Percentiles rank a stretch among this genome's conserved stretches.
Evolutionary conservation across 1,140 invertebrate species (phyloP).

Genomic region (Acyrthosiphon pisum): DNA sequence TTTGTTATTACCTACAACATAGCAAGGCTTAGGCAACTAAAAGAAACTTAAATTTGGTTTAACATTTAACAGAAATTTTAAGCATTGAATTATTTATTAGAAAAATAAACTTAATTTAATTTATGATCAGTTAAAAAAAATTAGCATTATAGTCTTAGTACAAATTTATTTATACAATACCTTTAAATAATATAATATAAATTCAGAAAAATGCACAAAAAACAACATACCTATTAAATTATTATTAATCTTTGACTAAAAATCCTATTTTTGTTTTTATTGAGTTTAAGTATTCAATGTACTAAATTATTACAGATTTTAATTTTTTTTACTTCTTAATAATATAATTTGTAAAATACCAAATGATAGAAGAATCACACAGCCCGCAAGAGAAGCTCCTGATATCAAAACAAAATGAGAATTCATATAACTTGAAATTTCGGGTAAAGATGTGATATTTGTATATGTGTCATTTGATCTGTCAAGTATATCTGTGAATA

Average conservation of each 20-base stretch:
- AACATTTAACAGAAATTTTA: no score
- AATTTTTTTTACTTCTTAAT: not conserved
- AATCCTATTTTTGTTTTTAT: not conserved
- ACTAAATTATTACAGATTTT: not conserved
- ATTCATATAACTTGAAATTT: slow-evolving; percentile 49
- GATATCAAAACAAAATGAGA: slow-evolving; percentile 51
- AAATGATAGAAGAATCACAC: slow-evolving; percentile 46
- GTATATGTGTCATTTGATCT: slow-evolving; percentile 30
- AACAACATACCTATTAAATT: not conserved
- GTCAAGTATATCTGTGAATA: slow-evolving; percentile 14
- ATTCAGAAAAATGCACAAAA: not conserved
- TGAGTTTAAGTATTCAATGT: not conserved
- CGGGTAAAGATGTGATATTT: slow-evolving; percentile 51
- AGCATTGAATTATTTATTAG: not conserved
- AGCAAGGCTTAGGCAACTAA: no score
- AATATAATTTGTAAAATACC: not conserved
- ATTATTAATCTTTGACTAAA: not conserved
- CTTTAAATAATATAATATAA: not conserved
- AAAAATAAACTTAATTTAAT: not conserved
- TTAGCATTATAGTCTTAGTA: not conserved
- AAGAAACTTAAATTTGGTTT: no score
- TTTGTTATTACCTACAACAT: no score
- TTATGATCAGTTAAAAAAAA: not conserved
- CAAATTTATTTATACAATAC: no score
- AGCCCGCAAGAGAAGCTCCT: slow-evolving; percentile 44